Conservation (phyloP, 2,797 vertebrate genomes). For the Hyperoplus immaculatus region DNA sequence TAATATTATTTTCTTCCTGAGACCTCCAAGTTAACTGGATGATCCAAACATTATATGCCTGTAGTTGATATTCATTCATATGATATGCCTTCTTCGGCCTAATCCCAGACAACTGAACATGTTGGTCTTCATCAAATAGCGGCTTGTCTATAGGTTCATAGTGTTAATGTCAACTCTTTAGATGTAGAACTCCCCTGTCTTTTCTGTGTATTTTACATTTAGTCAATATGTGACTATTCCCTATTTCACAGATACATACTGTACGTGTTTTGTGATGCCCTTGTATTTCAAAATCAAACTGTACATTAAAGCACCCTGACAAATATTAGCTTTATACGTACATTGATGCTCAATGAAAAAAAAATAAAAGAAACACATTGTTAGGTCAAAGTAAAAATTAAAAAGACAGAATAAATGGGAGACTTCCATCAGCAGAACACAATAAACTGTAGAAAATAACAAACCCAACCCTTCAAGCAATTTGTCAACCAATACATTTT, state of each 20-base stretch:
- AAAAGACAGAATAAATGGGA: background rate
- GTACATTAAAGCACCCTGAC: background rate
- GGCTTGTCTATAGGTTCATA: conserved; percentile 5
- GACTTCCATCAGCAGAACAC: background rate
- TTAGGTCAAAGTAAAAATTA: background rate
- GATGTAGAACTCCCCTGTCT: background rate
- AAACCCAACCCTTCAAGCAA: background rate
- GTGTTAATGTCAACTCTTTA: background rate
- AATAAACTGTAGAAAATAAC: background rate
- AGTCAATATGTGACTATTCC: background rate
- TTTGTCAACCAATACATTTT: conserved; percentile 2
- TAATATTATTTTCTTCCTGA: conserved; percentile 45
- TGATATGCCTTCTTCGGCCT: conserved; percentile 22
- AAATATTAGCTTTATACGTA: background rate
- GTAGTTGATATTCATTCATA: conserved; percentile 25
- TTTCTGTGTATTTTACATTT: background rate
- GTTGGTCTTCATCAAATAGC: conserved; percentile 21
- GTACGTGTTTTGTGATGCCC: background rate
- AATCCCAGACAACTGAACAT: conserved; percentile 23
- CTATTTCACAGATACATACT: background rate
- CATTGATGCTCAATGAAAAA: background rate
- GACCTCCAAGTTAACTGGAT: conserved; percentile 4
- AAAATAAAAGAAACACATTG: background rate
- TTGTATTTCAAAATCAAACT: background rate
- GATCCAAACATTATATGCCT: conserved; percentile 32